Conservation (phyloP, 2,888 invertebrate genomes). For the Xanthia icteritia region DNA sequence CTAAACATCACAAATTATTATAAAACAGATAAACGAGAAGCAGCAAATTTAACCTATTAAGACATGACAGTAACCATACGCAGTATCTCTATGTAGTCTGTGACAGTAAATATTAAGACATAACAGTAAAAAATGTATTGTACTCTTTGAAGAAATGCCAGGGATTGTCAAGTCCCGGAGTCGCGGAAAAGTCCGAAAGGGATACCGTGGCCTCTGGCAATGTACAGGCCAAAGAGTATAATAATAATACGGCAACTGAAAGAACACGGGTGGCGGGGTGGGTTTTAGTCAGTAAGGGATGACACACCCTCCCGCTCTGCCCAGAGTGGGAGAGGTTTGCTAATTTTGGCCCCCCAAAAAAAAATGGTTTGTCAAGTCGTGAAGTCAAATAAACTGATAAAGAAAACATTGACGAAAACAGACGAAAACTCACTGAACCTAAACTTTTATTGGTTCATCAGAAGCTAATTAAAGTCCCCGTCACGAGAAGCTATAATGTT, state of each 20-base stretch:
- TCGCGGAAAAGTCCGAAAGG: too few relatives aligned
- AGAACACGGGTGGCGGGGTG: too few relatives aligned
- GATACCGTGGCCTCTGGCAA: too few relatives aligned
- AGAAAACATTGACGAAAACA: background rate
- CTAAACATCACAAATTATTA: constrained; percentile 76
- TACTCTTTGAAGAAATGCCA: constrained; percentile 5
- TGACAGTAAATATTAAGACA: constrained; percentile 45
- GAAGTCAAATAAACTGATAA: constrained; percentile 31
- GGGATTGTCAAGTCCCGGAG: constrained; percentile 49
- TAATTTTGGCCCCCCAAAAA: too few relatives aligned
- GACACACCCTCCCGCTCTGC: too few relatives aligned
- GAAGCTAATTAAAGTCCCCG: constrained; percentile 17
- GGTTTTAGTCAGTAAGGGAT: too few relatives aligned
- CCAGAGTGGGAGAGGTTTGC: too few relatives aligned
- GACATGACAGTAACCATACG: constrained; percentile 50
- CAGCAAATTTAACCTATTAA: constrained; percentile 52
- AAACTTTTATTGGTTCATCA: constrained; percentile 36
- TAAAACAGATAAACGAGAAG: constrained; percentile 54
- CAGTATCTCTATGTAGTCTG: too few relatives aligned
- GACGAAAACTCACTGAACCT: constrained; percentile 32
- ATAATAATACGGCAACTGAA: too few relatives aligned
- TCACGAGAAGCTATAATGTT: too few relatives aligned
- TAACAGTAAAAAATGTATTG: constrained; percentile 29
- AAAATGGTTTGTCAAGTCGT: constrained; percentile 51
- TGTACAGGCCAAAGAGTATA: too few relatives aligned